Evolutionary conservation across 1,140 invertebrate species (phyloP), one percentile per base, ranked within the genome.

Genomic region (Drusus annulatus): DNA sequence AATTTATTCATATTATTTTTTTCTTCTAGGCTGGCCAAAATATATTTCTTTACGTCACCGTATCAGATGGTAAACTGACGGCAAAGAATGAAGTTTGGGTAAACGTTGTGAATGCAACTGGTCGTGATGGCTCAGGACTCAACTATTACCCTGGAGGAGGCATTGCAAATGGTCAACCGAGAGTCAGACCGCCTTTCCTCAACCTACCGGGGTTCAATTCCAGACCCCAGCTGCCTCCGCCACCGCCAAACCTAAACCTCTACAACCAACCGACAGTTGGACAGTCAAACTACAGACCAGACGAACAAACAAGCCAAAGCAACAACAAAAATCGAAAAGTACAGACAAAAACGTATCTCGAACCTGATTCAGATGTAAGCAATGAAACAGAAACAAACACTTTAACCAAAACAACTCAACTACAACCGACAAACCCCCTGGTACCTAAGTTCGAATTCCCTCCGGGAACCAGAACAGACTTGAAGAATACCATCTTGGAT

Each of bases 71-170:
- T 16, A 87, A 91, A 50, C 86, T 93, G 7, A 91, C 90, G 19
- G 90, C 93, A 3, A 95, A 95, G 86, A 92, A 91, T n/a, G 94
- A 94, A 87, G 93, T 95, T 10, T 93, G 89, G 84, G 93, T 93
- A 7, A 91, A 92, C 77, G 93, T 95, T 25, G 79, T 91, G 8
- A 88, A 88, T 45, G 84, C 86, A 6, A 83, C 80, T 13, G 68
- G 19, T n/a, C 36, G 78, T 73, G 54, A 81, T 74, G 36, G 13
- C 1, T 52, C 31, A 19, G 36, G 76, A 10, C 21, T 58, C 8
- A 62, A 62, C 19, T 78, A 52, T 51, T 79, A 84, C 28, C 86
- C 85, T 21, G 85, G 71, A 17, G 84, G 75, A 74, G 36, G 78
- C 73, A 69, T 74, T 23, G 56, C 52, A 5, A 54, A 36, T 15